Evolutionary conservation across 1,140 invertebrate species (phyloP).

Genomic region (Antheraea pernyi): DNA sequence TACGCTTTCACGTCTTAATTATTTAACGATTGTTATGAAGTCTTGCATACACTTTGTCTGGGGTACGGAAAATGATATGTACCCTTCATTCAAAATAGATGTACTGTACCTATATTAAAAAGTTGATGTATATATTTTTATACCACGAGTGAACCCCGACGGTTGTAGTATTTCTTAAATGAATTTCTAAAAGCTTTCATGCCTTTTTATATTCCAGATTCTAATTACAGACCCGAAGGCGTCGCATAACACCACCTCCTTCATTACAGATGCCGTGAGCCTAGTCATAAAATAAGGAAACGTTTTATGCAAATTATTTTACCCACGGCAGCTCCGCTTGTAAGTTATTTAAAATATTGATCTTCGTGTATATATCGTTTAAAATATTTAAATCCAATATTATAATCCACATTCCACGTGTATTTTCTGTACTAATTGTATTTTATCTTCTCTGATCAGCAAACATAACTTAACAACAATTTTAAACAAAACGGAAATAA

Average conservation of each 20-base stretch:
- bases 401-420: too few species aligned
- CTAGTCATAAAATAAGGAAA: conserved; percentile 57
- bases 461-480: too few species aligned
- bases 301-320: conserved; percentile 69
- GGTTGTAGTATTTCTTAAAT: conserved; percentile 18
- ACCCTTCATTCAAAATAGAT: too few species aligned
- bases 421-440: too few species aligned
- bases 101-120: too few species aligned
- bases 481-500: too few species aligned
- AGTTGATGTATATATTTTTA: neutral
- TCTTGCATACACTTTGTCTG: too few species aligned
- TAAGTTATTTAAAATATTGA: neutral
- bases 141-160: conserved; percentile 8
- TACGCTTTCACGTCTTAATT: too few species aligned
- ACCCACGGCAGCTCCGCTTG: conserved; percentile 16
- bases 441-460: too few species aligned
- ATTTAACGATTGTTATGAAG: too few species aligned
- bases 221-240: conserved; percentile 60
- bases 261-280: conserved; percentile 68
- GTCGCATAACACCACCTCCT: conserved; percentile 61
- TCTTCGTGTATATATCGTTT: neutral
- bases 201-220: conserved; percentile 33
- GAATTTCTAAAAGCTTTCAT: conserved; percentile 29
- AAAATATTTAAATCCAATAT: too few species aligned
- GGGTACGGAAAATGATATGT: too few species aligned